Evolutionary conservation across 2,797 vertebrate species (phyloP).

Genomic region (Pangasius larnaudii): DNA sequence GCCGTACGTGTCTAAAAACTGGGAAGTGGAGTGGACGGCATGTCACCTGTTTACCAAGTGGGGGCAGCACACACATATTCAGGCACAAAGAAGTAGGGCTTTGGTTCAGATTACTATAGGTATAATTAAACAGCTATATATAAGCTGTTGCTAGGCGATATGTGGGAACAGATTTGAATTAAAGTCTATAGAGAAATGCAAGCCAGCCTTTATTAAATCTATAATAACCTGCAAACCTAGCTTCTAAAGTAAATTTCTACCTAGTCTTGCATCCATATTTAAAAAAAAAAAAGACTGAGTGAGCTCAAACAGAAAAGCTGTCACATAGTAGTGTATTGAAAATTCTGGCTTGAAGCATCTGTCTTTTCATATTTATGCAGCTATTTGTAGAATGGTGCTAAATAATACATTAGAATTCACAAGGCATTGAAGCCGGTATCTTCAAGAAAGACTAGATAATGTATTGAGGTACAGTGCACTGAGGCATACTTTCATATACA

Average conservation of each 20-base stretch:
- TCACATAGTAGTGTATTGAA: background rate
- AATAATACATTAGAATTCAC: background rate
- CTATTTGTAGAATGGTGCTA: background rate
- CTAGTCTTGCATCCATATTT: background rate
- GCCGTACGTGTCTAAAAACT: conserved; percentile 86
- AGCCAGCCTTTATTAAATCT: background rate
- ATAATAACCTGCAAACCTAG: background rate
- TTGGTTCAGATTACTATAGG: background rate
- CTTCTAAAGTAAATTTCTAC: background rate
- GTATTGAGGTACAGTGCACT: background rate
- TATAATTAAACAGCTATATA: background rate
- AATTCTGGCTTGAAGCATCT: background rate
- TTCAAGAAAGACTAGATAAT: background rate
- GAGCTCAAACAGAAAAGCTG: background rate
- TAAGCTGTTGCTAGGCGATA: background rate
- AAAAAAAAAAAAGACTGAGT: background rate
- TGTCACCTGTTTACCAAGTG: conserved; percentile 86
- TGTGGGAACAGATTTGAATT: background rate
- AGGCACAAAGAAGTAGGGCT: background rate
- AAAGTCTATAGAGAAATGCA: background rate
- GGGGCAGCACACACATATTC: conserved; percentile 64
- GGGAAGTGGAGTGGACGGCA: conserved; percentile 90
- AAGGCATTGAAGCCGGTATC: background rate
- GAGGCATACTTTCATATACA: background rate
- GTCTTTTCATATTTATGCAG: background rate